Evolutionary conservation across 2,113 vertebrate genomes (phyloP).

Genomic region (Salminus brasiliensis): DNA sequence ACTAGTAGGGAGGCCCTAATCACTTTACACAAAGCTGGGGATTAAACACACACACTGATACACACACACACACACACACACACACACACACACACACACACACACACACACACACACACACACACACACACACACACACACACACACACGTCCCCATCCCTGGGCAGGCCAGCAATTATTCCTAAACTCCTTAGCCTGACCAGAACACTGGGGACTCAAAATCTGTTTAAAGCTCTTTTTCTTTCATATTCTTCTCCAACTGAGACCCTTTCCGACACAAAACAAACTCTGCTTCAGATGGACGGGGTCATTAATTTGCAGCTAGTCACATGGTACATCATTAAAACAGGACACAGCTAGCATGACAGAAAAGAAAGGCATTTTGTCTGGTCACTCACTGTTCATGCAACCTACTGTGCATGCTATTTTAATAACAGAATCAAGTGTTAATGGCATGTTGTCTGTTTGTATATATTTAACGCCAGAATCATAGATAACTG

Average conservation of each 20-base stretch:
- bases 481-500: background rate
- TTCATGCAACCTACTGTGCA: background rate
- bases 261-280: background rate
- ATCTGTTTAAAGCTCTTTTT: background rate
- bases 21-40: background rate
- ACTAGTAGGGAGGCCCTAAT: background rate
- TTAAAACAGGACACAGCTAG: background rate
- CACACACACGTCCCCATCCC: background rate
- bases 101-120: background rate
- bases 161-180: constrained; percentile 4
- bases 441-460: background rate
- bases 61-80: background rate
- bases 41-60: too few species aligned
- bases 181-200: background rate
- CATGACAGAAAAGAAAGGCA: background rate
- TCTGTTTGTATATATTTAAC: too few species aligned
- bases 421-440: background rate
- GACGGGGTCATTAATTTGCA: background rate
- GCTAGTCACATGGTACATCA: background rate
- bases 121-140: background rate
- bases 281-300: background rate
- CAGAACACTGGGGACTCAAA: constrained; percentile 16
- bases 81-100: constrained; percentile 3
- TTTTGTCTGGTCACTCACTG: background rate
- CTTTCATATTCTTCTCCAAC: constrained; percentile 11